Base-by-base conservation (phyloP, 2,888 invertebrate genomes). In the Pristionchus arcanus region DNA sequence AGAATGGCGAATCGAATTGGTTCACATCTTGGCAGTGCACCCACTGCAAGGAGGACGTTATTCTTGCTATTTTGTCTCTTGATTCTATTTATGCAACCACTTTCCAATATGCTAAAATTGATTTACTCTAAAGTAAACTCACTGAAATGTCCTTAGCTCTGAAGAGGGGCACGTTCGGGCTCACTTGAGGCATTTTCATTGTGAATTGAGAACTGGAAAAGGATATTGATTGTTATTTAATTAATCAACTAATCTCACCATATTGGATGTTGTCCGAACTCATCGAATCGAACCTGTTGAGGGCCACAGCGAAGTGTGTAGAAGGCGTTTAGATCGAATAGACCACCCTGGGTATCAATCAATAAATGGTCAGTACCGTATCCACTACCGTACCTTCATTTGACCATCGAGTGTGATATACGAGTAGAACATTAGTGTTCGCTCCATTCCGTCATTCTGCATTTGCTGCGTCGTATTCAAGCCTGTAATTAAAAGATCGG, bases 371-470 rank as follows among this genome's bases (percentile, higher is more conserved):
- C 3, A 25, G 13, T n/a, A 66, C n/a, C 66, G n/a, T 66, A n/a
- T n/a, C n/a, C n/a, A n/a, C 34, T 13, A 66, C 83, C 84, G 19
- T 21, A 85, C 84, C 59, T 59, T 85, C 59, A 85, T 31, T 25
- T 59, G 19, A 34, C 87, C 87, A 25, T 59, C 25, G 49, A 42
- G n/a, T 37, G 68, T 42, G 42, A 68, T 21, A 49, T 68, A 68
- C 42, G 87, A 87, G 49, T 68, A 87, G 87, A 87, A 87, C 31
- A 87, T 13, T n/a, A 87, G 37, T 21, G 87, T 87, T n/a, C 87
- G 87, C 28, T 87, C 87, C 66, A 42, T 53, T n/a, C 68, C 87
- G 42, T 68, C 87, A 25, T 68, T 66, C n/a, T 49, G 13, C 66
- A 49, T 25, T 13, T 42, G 49, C 34, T 87, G 87, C 28, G 87